Evolutionary conservation across 2,888 invertebrate species (phyloP).

Genomic region (Lasioglossum marginatum): DNA sequence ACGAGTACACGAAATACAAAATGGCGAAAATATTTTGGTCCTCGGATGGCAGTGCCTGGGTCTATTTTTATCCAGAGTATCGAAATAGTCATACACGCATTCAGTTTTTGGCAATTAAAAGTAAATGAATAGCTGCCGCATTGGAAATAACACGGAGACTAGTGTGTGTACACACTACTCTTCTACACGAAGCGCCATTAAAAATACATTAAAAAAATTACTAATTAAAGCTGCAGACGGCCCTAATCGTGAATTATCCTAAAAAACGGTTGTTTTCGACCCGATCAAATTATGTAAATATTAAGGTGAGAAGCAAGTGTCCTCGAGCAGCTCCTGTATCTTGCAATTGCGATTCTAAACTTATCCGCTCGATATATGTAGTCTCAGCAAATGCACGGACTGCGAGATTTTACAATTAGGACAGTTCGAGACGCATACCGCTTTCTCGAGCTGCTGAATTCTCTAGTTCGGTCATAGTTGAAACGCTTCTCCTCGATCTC

Average conservation of each 20-base stretch:
- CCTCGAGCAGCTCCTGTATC: background rate
- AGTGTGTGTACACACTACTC: background rate
- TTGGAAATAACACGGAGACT: background rate
- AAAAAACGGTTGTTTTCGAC: background rate
- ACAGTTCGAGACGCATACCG: background rate
- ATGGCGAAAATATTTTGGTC: background rate
- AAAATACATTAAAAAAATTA: background rate
- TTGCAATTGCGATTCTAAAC: background rate
- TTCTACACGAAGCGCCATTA: background rate
- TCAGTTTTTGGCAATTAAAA: constrained; percentile 6
- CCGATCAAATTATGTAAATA: background rate
- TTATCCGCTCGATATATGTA: background rate
- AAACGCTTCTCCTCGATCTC: background rate
- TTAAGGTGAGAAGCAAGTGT: background rate
- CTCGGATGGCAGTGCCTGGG: background rate
- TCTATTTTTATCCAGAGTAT: background rate
- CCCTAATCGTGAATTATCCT: background rate
- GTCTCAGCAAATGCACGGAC: background rate
- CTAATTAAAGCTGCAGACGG: background rate
- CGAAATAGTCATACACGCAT: background rate
- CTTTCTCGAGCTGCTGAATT: background rate
- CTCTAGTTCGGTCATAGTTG: background rate
- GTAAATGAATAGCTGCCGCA: background rate
- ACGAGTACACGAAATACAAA: background rate
- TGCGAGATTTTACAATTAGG: constrained; percentile 6